Evolutionary conservation across 2,113 vertebrate species (phyloP), one percentile per base, ranked within the genome.

Genomic region (Podiceps cristatus): DNA sequence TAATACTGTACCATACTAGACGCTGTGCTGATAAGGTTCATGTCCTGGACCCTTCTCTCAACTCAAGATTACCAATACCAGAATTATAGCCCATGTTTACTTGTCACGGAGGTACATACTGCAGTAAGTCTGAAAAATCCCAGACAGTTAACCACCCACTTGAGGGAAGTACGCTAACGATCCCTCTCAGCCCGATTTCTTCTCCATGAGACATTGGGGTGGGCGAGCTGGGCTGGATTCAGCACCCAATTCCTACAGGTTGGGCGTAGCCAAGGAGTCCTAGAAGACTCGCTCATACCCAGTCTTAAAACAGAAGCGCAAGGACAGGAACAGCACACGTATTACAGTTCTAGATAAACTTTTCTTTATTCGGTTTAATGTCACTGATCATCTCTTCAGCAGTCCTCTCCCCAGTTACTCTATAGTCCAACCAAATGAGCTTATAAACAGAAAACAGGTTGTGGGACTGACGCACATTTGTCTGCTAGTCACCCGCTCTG

Each of bases 401-500:
- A 55, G 13, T 69, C 28, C 6, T 67, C 10, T 84, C 5, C 31
- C 8, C n/a, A 50, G 24, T 49, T 85, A 76, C 68, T 79, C 58
- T 58, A 17, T 50, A 59, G 44, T 49, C 35, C 17, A 53, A 13
- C 7, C 1, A 1, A 90, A 73, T 35, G 47, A 11, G 10, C 5
- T 75, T 77, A 52, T 44, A 75, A 88, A 83, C 22, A 72, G 50
- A 86, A 90, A 67, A 81, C 13, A n/a, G 29, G 53, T 44, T 29
- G 11, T 75, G 83, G n/a, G 45, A 13, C 40, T 77, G 50, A 55
- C 2, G 1, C 16, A 12, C 0, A 1, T 67, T 69, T 94, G 27
- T 50, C 40, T 93, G 62, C 85, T 67, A 82, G 53, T 88, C 83
- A 94, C 53, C 56, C 68, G 27, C 67, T 82, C 62, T 73, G 35